Conservation (phyloP, 2,888 invertebrate genomes). For the Oscheius sp. region DNA sequence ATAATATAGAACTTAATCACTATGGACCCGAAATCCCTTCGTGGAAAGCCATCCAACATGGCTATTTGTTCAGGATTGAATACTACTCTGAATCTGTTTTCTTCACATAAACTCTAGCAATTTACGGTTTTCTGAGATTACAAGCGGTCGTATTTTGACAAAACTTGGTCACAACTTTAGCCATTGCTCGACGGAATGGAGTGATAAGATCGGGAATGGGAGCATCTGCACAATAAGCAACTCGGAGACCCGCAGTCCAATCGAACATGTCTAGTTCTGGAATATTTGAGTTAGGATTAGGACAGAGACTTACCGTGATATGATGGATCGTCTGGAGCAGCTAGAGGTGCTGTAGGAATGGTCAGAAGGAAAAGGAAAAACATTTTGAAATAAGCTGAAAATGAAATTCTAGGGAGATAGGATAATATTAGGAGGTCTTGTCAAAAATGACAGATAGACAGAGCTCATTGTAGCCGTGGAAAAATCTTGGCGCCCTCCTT, state of each 20-base stretch:
- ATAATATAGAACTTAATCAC: slow-evolving; percentile 67
- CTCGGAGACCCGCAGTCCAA: slow-evolving; percentile 64
- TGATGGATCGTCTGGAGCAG: slow-evolving; percentile 30
- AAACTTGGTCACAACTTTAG: slow-evolving; percentile 65
- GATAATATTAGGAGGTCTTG: not conserved
- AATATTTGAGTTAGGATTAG: not conserved
- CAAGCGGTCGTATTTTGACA: slow-evolving; percentile 68
- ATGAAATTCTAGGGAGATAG: not conserved
- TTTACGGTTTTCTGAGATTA: slow-evolving; percentile 63
- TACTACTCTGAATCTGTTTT: slow-evolving; percentile 11
- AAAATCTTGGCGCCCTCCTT: no score
- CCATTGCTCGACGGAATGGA: slow-evolving; percentile 65
- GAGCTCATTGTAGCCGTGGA: no score
- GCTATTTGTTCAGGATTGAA: slow-evolving; percentile 67
- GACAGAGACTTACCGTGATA: slow-evolving; percentile 23
- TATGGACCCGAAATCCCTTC: slow-evolving; percentile 62
- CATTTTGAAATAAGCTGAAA: slow-evolving; percentile 21
- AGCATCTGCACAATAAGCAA: slow-evolving; percentile 66
- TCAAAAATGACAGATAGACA: no score
- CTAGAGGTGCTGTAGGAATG: slow-evolving; percentile 13
- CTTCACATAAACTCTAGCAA: not conserved
- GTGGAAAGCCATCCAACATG: slow-evolving; percentile 68
- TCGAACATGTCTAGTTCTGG: slow-evolving; percentile 68
- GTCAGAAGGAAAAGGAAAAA: slow-evolving; percentile 10
- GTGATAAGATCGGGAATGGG: slow-evolving; percentile 63